These are phyloP conservation scores for Plebejus argus DNA, from an alignment of 2,888 invertebrate species.

Conservation along the genomic window DNA sequence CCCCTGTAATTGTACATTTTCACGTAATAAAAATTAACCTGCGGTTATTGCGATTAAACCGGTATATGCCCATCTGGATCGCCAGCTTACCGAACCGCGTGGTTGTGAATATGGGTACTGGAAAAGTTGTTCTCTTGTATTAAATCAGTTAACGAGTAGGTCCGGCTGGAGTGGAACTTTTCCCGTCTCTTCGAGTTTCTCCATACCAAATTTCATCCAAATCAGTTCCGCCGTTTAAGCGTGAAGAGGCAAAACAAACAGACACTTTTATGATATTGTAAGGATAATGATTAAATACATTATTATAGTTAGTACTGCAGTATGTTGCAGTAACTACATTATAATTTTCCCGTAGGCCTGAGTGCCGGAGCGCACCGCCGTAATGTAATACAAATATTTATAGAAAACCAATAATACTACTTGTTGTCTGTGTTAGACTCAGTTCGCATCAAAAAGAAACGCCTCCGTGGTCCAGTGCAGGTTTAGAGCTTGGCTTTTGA, in stretches of 20 bases:
- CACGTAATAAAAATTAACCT: too few relatives aligned
- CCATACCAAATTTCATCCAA: too few relatives aligned
- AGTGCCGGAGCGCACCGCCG: not conserved
- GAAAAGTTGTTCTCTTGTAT: constrained; percentile 25
- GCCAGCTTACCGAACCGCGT: constrained; percentile 48
- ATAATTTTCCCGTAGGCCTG: not conserved
- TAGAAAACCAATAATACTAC: not conserved
- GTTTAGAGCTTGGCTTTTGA: too few relatives aligned
- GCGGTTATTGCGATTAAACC: constrained; percentile 46
- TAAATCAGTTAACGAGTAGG: not conserved
- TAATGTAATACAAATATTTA: constrained; percentile 9
- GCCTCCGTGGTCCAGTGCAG: too few relatives aligned
- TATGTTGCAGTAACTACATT: constrained; percentile 10
- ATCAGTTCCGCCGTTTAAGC: too few relatives aligned
- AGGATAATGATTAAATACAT: too few relatives aligned
- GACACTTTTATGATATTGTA: too few relatives aligned
- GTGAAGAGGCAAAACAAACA: too few relatives aligned
- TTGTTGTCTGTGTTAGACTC: not conserved
- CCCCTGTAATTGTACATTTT: too few relatives aligned
- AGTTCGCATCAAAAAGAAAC: not conserved
- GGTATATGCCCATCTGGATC: constrained; percentile 45
- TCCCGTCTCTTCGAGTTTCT: too few relatives aligned
- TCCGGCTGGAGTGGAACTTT: not conserved
- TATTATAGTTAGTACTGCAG: not conserved
- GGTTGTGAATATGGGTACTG: constrained; percentile 45